Base-by-base conservation (phyloP, 2,888 invertebrate species). In the Trichogramma dendrolimi region DNA sequence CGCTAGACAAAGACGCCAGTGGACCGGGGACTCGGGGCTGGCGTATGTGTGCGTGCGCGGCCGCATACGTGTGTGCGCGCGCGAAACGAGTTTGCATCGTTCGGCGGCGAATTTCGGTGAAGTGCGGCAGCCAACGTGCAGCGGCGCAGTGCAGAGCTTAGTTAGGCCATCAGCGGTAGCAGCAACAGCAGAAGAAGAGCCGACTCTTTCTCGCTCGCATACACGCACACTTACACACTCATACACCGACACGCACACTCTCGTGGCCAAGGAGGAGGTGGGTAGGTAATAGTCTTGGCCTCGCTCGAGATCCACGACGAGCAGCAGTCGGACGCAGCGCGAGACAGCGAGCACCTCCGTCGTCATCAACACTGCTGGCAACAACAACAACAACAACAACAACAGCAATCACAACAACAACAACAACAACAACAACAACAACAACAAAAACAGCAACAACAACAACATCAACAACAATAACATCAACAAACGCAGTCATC, bases 41-140 rank as follows among this genome's bases (percentile, higher is more conserved):
- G 27, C 27, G 27, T 27, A 27, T 27, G 27, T 27, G 27, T 27
- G 27, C 27, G 54, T 4, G 44, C n/a, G n/a, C 40, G 10, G 7
- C 7, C 42, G 42, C 10, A 38, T 14, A 27, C 11, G 7, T 10
- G 47, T 47, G 10, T 47, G 11, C 50, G 50, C 38, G 62, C 65
- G 62, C 66, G 71, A 71, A 74, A 77, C 77, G 73, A 75, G 78
- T 78, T 78, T 76, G 76, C 77, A 77, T 75, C 74, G 76, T 67
- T 71, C 73, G 69, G 67, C 65, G 69, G 67, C 67, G 64, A 67
- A 69, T 67, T 38, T 58, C 52, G 44, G 44, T 48, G 56, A 11
- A 49, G 64, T 49, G 65, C 56, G 43, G n/a, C 60, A 44, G 53
- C 11, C 43, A 27, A 10, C 42, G 40, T 40, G 40, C n/a, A n/a